Evolutionary conservation across 2,797 vertebrate genomes (phyloP), one percentile per base, ranked within the genome.

Genomic region (Microtus obscurus): DNA sequence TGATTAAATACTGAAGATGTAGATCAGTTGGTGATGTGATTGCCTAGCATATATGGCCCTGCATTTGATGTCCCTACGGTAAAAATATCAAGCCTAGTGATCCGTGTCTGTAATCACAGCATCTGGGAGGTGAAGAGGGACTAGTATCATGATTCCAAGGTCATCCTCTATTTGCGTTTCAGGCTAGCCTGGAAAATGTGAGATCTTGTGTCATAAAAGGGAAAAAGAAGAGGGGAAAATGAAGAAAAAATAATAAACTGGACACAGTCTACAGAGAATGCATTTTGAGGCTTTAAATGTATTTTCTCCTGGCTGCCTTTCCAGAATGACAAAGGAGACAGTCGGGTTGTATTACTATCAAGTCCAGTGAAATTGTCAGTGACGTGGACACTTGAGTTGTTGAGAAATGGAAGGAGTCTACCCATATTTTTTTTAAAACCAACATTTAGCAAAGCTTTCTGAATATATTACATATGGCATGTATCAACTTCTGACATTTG

Each of bases 381-480:
- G 94, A 96, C 93, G 21, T 6, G 4, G 56, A 83, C 56, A 88
- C 85, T 96, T 93, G 93, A 89, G 6, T 53, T 94, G 74, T 53
- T 53, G 90, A 89, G 86, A 94, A 34, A 43, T 78, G 11, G n/a
- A 82, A 29, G 21, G 86, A 93, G 71, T 94, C 56, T 83, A 95
- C 69, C 67, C 48, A 65, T 89, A 13, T 89, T 87, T 87, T 96
- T 95, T 71, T 56, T n/a, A n/a, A 94, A 95, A 91, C 48, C 31
- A 83, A 89, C 83, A 87, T 92, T 92, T 86, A 94, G 80, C 88
- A 59, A 93, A 97, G 90, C 95, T 91, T 97, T 97, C 96, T 96
- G 56, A 97, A 96, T 95, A 93, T 82, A 97, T 96, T 93, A 93
- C 89, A 73, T 95, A 89, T 95, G 87, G 76, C 53, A 71, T 40